Base-by-base conservation (phyloP, 1,140 invertebrate species). In the Neomicropteryx cornuta region DNA sequence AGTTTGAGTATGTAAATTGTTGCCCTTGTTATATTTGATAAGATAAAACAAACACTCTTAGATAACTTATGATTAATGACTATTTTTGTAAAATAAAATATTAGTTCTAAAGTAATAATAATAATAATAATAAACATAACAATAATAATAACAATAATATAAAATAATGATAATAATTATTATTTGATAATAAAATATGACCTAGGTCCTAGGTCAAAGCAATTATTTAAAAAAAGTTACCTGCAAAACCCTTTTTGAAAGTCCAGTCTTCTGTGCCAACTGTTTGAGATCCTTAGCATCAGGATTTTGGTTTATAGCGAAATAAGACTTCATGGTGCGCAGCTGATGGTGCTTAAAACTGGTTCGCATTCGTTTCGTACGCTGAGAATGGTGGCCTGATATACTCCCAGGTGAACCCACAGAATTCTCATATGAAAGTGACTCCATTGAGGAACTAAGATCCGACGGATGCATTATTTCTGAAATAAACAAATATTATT, bases 321-420 rank as follows among this genome's bases (percentile, higher is more conserved):
- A 97, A 60, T 96, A 97, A 13, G 84, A 87, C 64, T 97, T 97
- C 93, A 97, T 97, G 2, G 90, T 94, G 33, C 90, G 66, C n/a
- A 97, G 73, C 55, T 97, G 93, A 61, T 96, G 89, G 56, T 96
- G 92, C 53, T 95, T 95, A 70, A 96, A 96, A 45, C 88, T 93
- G n/a, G 91, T 95, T 24, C 91, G 68, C 82, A 94, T 92, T 31
- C 91, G 75, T 62, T 95, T 94, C 18, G 88, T 91, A 37, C 83
- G 58, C 51, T 66, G 62, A 6, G 56, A 55, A 49, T 73, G 70
- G n/a, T 42, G 13, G 4, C 70, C 66, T 1, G 69, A 66, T 11
- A 71, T 70, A 36, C 73, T 77, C 0, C 77, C 76, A 0, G 81
- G 81, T 0, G 81, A 84, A 2, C 78, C 75, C 17, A 79, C 76